Evolutionary conservation across 2,888 invertebrate genomes (phyloP), one percentile per base, ranked within the genome.

Genomic region (Actias luna): DNA sequence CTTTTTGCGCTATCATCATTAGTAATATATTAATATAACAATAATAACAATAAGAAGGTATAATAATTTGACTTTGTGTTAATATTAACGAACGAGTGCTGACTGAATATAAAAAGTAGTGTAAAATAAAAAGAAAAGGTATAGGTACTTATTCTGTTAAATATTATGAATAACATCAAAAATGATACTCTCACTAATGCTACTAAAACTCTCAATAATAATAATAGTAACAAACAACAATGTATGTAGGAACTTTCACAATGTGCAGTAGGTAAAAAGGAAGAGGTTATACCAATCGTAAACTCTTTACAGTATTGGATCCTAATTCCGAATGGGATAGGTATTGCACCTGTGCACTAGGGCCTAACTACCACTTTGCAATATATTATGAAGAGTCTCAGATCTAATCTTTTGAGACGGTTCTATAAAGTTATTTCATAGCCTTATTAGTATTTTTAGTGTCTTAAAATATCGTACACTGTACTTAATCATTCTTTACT

Each of bases 291-390:
- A 69, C 67, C 72, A 69, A 75, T 80, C 78, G 82, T 84, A 85
- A 83, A 85, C 76, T 79, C 77, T 66, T 77, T 73, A 75, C 78
- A 79, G 79, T 84, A 90, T 87, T 83, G 87, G 84, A 79, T 85
- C 83, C 88, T 89, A 89, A 89, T 88, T 87, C 82, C 73, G 79
- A 80, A 81, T 77, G 82, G 80, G 82, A 80, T 83, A 76, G 84
- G 75, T 77, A 78, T 75, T 82, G 87, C 90, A 91, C 90, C 91
- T 89, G 84, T 79, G 80, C 78, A 12, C 46, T 42, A 62, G n/a
- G n/a, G n/a, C n/a, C 74, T 63, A 69, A 69, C 69, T 74, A 72
- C 69, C 71, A 64, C 77, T 78, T 67, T 66, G 75, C 85, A 83
- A 87, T 82, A 83, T 85, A 87, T 80, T 79, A 72, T 76, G 67